Evolutionary conservation across 2,113 vertebrate species (phyloP).

Genomic region (Myxocyprinus asiaticus): DNA sequence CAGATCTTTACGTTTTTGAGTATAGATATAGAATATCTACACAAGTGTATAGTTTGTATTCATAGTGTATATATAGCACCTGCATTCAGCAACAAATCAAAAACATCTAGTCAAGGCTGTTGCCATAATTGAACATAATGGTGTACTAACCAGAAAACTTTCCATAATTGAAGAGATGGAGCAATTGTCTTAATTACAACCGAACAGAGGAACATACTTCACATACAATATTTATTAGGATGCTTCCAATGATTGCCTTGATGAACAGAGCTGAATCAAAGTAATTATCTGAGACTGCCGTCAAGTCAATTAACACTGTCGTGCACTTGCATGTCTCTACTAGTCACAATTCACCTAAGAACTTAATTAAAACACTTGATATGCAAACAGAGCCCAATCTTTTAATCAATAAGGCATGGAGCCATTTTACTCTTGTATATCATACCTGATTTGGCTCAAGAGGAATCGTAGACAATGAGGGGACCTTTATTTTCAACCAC

Average conservation of each 20-base stretch:
- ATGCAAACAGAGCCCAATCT: slow-evolving; percentile 10
- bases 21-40: too few relatives aligned
- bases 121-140: slow-evolving; percentile 3
- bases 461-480: too few relatives aligned
- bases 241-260: slow-evolving; percentile 18
- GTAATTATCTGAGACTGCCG: slow-evolving; percentile 12
- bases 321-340: background rate
- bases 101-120: background rate
- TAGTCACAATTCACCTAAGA: slow-evolving; percentile 5
- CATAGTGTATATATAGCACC: too few relatives aligned
- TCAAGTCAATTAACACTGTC: slow-evolving; percentile 25
- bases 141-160: background rate
- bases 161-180: background rate
- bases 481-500: too few relatives aligned
- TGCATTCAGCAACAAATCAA: too few relatives aligned
- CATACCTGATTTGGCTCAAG: too few relatives aligned
- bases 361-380: slow-evolving; percentile 28
- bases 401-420: background rate
- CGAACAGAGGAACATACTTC: slow-evolving; percentile 12
- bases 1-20: too few relatives aligned
- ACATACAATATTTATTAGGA: slow-evolving; percentile 15
- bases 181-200: slow-evolving; percentile 14
- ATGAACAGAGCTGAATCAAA: slow-evolving; percentile 6
- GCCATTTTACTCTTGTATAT: too few relatives aligned
- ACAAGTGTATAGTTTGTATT: too few relatives aligned